Evolutionary conservation across 2,888 invertebrate species (phyloP).

Genomic region (Gisinianus flammeolus): DNA sequence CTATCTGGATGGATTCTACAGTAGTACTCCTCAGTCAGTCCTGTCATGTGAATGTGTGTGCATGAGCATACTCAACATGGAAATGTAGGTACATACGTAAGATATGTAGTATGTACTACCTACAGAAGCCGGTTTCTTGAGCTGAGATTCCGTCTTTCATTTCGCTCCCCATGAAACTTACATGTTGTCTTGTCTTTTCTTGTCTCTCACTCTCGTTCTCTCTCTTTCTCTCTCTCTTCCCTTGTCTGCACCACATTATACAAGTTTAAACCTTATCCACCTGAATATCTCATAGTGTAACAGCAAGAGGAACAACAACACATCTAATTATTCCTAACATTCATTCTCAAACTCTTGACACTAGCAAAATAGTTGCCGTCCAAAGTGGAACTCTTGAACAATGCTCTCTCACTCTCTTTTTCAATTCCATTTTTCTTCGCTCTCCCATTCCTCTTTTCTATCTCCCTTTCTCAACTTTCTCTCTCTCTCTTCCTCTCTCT

Average conservation of each 20-base stretch:
- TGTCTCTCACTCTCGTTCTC: neutral
- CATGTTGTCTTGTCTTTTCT: slow-evolving; percentile 10
- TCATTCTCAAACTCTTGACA: slow-evolving; percentile 12
- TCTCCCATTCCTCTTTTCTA: slow-evolving; percentile 9
- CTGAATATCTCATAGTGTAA: slow-evolving; percentile 6
- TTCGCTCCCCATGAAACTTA: slow-evolving; percentile 22
- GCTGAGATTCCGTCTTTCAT: slow-evolving; percentile 19
- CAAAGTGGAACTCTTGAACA: neutral
- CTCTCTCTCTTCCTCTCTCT: slow-evolving; percentile 19
- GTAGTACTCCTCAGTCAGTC: no score
- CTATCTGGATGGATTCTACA: no score
- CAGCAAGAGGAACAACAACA: neutral
- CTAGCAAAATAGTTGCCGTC: slow-evolving; percentile 14
- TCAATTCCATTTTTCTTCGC: slow-evolving; percentile 23
- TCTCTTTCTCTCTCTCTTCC: neutral
- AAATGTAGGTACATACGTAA: slow-evolving; percentile 20
- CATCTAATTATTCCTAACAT: slow-evolving; percentile 29
- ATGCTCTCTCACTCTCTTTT: neutral
- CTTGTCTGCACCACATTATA: slow-evolving; percentile 8
- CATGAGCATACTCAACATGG: neutral
- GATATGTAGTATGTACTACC: neutral
- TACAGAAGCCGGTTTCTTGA: slow-evolving; percentile 2
- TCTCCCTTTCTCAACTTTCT: slow-evolving; percentile 20
- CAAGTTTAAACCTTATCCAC: slow-evolving; percentile 3
- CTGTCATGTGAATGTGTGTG: neutral